Evolutionary conservation across 2,113 vertebrate species (phyloP), one percentile per base, ranked within the genome.

Genomic region (Smithornis capensis): DNA sequence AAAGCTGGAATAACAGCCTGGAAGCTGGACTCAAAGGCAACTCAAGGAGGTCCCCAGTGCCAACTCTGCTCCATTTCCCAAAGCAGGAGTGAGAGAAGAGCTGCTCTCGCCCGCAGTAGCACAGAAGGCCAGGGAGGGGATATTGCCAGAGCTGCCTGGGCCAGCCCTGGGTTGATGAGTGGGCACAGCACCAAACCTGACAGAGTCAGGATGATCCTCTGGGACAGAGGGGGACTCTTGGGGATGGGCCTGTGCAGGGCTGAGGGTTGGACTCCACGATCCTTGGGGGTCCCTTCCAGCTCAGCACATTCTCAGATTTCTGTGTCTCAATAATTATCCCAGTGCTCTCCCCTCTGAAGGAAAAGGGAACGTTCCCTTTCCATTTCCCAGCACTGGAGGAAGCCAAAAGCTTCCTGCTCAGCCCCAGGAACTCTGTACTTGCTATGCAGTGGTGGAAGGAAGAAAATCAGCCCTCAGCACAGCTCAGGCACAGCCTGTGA

Each of bases 331-430:
- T 13, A 35, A 63, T n/a, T 9, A 77, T 10, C n/a, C 19, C 1
- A 0, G 29, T 50, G 35, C 71, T 28, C 25, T 73, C 14, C 14
- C 53, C 74, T 63, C 82, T 0, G 0, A 69, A 38, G 55, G 64
- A 65, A 40, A 14, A 31, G 22, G 19, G 37, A 87, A 77, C 60
- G n/a, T n/a, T n/a, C n/a, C n/a, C n/a, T n/a, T n/a, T n/a, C n/a
- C n/a, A n/a, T n/a, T n/a, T n/a, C n/a, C n/a, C n/a, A n/a, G n/a
- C n/a, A n/a, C n/a, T n/a, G 82, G 29, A 59, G 63, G 55, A 64
- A 70, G 77, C 49, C 28, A n/a, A 28, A 56, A 75, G 69, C 69
- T 18, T 70, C 4, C 3, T 21, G 29, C 59, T 52, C 56, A 6
- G 27, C 31, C 55, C 44, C 78, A 71, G 53, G 15, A 93, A 1